Base-by-base conservation (phyloP, 2,888 invertebrate genomes). In the Drosophila paranaensis region DNA sequence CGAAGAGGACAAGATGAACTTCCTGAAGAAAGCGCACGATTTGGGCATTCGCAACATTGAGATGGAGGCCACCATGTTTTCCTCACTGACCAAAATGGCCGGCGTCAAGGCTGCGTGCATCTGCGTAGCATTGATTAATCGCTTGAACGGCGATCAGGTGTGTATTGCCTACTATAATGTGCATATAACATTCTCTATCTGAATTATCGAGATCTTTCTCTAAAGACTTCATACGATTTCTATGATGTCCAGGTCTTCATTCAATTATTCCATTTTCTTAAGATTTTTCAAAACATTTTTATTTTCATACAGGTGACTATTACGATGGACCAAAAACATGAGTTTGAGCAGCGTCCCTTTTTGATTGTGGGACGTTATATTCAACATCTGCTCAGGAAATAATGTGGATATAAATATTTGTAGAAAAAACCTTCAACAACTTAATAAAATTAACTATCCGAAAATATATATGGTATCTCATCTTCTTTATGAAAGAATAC, bases 61-160 rank as follows among this genome's bases (percentile, higher is more conserved):
- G 91, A 96, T 96, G 97, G 97, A 97, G 90, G 95, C 95, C 0
- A 94, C 95, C 0, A 95, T 96, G 43, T 96, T 97, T 83, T 94
- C 96, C 0, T 95, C 96, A 0, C 90, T 95, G 56, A 95, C 96
- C 6, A 93, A 94, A 53, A 94, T 94, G 73, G 95, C 95, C 1
- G 95, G 95, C 0, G 92, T 96, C 0, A 93, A 94, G 76, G 94
- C 95, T 0, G 95, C 95, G 0, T 95, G 96, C 43, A 94, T 96
- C 0, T 97, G 97, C 88, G 96, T 96, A 0, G 95, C 96, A 0
- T 85, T 96, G 0, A 73, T 97, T 3, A 94, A 97, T 91, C 94
- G 97, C 25, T 92, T 96, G 16, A 90, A 94, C 0, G 96, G 95
- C 0, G 97, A 97, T 91, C 93, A 96, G 95, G 94, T 96, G 14